Conservation (phyloP, 2,888 invertebrate genomes). For the Gerris lacustris region DNA sequence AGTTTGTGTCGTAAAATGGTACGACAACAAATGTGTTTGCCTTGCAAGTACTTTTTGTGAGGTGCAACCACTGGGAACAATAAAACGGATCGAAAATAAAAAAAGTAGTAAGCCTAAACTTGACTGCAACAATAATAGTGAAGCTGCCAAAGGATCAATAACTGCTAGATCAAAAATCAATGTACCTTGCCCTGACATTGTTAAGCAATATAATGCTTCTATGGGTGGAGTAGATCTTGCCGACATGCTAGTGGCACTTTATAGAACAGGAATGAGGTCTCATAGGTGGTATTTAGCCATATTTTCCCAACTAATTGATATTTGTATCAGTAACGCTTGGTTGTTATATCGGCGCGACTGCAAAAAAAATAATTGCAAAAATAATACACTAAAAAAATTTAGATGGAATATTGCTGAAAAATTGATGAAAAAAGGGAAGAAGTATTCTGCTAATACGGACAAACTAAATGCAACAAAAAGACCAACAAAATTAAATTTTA, state of each 20-base stretch:
- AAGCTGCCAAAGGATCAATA: slow-evolving; percentile 8
- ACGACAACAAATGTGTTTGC: slow-evolving; percentile 28
- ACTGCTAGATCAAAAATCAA: not conserved
- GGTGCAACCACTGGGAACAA: slow-evolving; percentile 19
- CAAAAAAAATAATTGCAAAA: not conserved
- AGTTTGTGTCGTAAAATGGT: slow-evolving; percentile 27
- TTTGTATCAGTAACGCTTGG: not conserved
- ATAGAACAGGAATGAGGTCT: not conserved
- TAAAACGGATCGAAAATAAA: slow-evolving; percentile 16
- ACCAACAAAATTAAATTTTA: not conserved
- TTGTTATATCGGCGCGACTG: not conserved
- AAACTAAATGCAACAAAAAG: not conserved
- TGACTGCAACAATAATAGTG: no score
- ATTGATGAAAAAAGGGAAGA: not conserved
- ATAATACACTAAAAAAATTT: slow-evolving; percentile 12
- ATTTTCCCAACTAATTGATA: not conserved
- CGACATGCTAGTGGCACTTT: not conserved
- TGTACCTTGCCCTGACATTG: not conserved
- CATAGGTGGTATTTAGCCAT: not conserved
- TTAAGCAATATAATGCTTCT: not conserved
- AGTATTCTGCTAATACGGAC: not conserved
- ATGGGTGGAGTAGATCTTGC: not conserved
- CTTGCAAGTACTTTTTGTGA: slow-evolving; percentile 25
- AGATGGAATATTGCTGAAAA: slow-evolving; percentile 11
- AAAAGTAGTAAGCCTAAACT: no score